phyloP scores from a whole-genome alignment of 1,140 invertebrate species.

The Dendrolimus punctatus region DNA sequence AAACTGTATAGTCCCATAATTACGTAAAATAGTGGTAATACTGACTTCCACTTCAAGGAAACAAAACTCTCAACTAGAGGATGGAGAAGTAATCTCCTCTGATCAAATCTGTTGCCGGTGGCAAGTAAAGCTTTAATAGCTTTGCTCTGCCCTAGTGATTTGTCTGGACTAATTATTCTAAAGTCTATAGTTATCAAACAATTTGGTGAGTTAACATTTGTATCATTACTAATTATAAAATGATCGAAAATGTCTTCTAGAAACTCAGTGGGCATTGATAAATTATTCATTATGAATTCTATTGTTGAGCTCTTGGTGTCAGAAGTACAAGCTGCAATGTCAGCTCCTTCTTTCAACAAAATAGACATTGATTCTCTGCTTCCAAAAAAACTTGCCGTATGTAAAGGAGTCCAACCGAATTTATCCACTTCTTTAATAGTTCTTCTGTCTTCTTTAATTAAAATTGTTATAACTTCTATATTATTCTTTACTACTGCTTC shows the following conservation, averaged over 20 bases:
- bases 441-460: conserved; percentile 68
- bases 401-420: conserved; percentile 74
- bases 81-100: conserved; percentile 69
- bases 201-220: conserved; percentile 59
- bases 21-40: conserved; percentile 68
- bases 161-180: conserved; percentile 56
- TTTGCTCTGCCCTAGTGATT: conserved; percentile 63
- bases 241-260: conserved; percentile 67
- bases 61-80: conserved; percentile 72
- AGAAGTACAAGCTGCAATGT: conserved; percentile 71
- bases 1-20: conserved; percentile 65
- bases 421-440: conserved; percentile 66
- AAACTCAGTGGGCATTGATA: conserved; percentile 68
- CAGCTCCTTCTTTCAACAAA: conserved; percentile 73
- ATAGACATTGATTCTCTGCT: conserved; percentile 72
- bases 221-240: conserved; percentile 56
- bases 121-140: conserved; percentile 69
- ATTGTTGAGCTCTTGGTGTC: conserved; percentile 69
- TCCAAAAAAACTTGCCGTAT: conserved; percentile 74
- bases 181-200: conserved; percentile 68
- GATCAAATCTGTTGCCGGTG: conserved; percentile 59
- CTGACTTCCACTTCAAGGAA: conserved; percentile 72
- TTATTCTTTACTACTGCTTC: conserved; percentile 72
- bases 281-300: conserved; percentile 63
- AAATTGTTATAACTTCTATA: conserved; percentile 62